Evolutionary conservation across 2,888 invertebrate genomes (phyloP).

Genomic region (Callyntrura sp.): DNA sequence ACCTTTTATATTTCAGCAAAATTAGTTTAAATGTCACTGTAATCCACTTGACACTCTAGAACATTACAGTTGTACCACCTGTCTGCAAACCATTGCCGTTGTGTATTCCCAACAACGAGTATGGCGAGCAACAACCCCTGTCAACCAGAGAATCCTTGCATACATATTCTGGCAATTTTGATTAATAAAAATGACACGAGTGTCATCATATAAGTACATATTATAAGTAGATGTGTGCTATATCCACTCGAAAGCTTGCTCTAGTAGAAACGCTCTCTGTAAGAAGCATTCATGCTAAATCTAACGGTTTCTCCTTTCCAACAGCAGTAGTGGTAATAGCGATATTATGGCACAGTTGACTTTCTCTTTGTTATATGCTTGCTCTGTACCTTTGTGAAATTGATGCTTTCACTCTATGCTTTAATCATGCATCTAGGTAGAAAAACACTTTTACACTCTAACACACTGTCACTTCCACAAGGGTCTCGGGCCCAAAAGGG

Average conservation of each 20-base stretch:
- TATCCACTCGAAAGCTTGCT: background rate
- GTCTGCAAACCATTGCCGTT: too few species aligned
- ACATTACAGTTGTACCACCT: too few species aligned
- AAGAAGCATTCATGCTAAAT: constrained; percentile 19
- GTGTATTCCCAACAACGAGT: too few species aligned
- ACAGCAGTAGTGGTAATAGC: too few species aligned
- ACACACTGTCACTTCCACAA: constrained; percentile 33
- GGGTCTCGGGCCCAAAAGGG: too few species aligned
- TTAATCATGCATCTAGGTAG: constrained; percentile 9
- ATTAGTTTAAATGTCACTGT: too few species aligned
- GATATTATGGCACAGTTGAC: too few species aligned
- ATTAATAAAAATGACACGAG: constrained; percentile 38
- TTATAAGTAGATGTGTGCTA: background rate
- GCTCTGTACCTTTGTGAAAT: background rate
- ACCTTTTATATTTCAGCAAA: too few species aligned
- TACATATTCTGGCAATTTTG: constrained; percentile 31
- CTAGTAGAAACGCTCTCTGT: background rate
- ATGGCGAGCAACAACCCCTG: too few species aligned
- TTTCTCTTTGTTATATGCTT: background rate
- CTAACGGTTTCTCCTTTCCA: background rate
- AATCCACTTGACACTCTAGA: too few species aligned
- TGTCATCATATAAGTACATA: constrained; percentile 18
- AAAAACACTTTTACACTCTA: too few species aligned
- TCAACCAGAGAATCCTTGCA: too few species aligned
- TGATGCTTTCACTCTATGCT: constrained; percentile 10